Percentiles rank a stretch among this genome's conserved stretches.
Conservation (phyloP, 1,140 invertebrate species). For the Drosophila lowei region DNA sequence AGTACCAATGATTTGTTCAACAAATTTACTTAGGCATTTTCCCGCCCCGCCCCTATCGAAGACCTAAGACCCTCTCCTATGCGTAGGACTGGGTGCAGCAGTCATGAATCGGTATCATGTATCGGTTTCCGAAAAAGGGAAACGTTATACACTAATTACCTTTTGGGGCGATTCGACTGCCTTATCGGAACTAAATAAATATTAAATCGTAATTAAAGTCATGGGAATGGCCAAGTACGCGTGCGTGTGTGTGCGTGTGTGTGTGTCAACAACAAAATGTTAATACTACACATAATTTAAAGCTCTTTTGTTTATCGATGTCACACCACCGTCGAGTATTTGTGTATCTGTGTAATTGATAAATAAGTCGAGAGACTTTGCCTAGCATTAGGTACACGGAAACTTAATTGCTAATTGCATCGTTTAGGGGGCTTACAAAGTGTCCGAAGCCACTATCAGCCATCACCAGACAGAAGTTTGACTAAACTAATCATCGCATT, state of each 20-base stretch:
- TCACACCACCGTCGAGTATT: constrained; percentile 34
- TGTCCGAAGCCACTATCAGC: constrained; percentile 30
- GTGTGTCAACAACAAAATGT: constrained; percentile 41
- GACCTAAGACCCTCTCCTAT: neutral
- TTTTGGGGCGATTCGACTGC: constrained; percentile 30
- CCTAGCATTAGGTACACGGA: constrained; percentile 68
- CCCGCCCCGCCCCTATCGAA: constrained; percentile 2
- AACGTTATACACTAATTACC: constrained; percentile 62
- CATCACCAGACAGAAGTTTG: neutral
- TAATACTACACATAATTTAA: constrained; percentile 58
- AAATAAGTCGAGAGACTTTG: constrained; percentile 74
- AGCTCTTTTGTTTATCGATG: constrained; percentile 69
- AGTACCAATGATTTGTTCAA: constrained; percentile 57
- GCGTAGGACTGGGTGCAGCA: constrained; percentile 24
- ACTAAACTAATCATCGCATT: constrained; percentile 64
- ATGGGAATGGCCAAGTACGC: constrained; percentile 58
- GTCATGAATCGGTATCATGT: constrained; percentile 45
- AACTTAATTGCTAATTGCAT: constrained; percentile 80
- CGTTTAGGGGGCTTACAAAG: constrained; percentile 58
- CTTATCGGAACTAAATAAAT: constrained; percentile 81
- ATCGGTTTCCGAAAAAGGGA: constrained; percentile 46
- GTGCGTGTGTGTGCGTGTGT: constrained; percentile 14
- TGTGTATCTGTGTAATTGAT: constrained; percentile 63
- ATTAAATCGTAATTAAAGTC: constrained; percentile 83
- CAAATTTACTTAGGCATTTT: constrained; percentile 70